A percentile compares a stretch with the other conserved stretches of the same genome.
These are phyloP conservation scores for Panagrolaimus sp. DNA, from an alignment of 1,140 invertebrate genomes.

Conservation along the genomic window DNA sequence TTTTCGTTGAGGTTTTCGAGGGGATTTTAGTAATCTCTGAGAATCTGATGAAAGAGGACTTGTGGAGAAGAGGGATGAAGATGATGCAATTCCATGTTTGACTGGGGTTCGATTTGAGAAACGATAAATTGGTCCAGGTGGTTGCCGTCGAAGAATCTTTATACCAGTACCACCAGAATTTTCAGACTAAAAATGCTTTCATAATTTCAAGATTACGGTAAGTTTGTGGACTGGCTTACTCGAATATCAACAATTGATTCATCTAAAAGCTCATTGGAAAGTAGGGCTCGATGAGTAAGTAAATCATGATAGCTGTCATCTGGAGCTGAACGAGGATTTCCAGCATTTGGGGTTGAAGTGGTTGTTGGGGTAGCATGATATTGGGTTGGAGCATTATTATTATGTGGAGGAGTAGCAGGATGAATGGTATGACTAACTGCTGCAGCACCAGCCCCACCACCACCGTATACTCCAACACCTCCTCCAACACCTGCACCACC, in stretches of 20 bases:
- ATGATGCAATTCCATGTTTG: constrained; percentile 28
- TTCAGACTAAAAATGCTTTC: constrained; percentile 36
- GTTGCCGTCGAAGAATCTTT: constrained; percentile 38
- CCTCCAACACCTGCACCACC: constrained; percentile 30
- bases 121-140: constrained; percentile 31
- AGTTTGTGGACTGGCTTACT: constrained; percentile 22
- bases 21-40: constrained; percentile 53
- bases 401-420: neutral
- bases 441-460: neutral
- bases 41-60: constrained; percentile 56
- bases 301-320: constrained; percentile 51
- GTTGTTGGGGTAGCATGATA: neutral
- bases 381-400: neutral
- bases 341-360: constrained; percentile 1
- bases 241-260: constrained; percentile 58
- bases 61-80: constrained; percentile 39
- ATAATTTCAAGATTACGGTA: constrained; percentile 11
- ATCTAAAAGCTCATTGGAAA: constrained; percentile 54
- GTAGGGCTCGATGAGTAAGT: constrained; percentile 49
- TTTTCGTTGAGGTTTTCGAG: constrained; percentile 56
- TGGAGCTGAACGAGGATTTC: constrained; percentile 21
- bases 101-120: constrained; percentile 34
- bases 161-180: constrained; percentile 35
- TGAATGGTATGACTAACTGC: neutral
- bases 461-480: neutral